Evolutionary conservation across 1,140 invertebrate genomes (phyloP).

Genomic region (Mya arenaria): DNA sequence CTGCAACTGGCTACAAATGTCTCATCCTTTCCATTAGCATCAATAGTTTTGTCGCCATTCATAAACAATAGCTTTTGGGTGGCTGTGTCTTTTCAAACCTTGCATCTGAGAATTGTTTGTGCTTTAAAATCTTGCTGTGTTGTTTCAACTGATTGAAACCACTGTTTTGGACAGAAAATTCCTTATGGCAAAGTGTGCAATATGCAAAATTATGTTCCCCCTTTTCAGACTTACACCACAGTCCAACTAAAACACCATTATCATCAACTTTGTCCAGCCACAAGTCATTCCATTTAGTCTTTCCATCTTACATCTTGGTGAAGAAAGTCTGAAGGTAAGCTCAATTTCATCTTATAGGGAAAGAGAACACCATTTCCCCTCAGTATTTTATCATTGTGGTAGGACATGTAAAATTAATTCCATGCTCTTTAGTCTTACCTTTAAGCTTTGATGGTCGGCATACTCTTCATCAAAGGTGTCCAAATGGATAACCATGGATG

Average conservation of each 20-base stretch:
- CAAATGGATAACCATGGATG: too few species aligned
- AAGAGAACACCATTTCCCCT: too few species aligned
- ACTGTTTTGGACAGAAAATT: slow-evolving; percentile 19
- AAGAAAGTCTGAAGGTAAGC: too few species aligned
- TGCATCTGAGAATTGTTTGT: slow-evolving; percentile 18
- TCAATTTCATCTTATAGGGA: too few species aligned
- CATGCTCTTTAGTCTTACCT: too few species aligned
- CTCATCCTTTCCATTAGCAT: neutral
- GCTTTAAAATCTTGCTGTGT: neutral
- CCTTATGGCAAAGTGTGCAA: slow-evolving; percentile 7
- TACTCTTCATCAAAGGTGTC: too few species aligned
- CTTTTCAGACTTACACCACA: neutral
- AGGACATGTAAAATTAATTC: too few species aligned
- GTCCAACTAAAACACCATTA: neutral
- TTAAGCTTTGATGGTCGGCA: too few species aligned
- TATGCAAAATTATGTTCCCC: neutral
- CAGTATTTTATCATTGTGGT: too few species aligned
- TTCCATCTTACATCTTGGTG: too few species aligned
- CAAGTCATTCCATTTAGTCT: slow-evolving; percentile 3
- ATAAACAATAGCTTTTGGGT: neutral
- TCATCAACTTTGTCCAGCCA: slow-evolving; percentile 5
- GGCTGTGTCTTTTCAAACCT: neutral
- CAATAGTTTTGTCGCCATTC: neutral
- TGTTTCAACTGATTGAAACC: slow-evolving; percentile 7
- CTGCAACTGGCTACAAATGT: neutral